A percentile compares a stretch with the other conserved stretches of the same genome.
Evolutionary conservation across 30 jellyfish, hydroid and myxozoan genomes (phyloP).

Genomic region (Mastigias papua): DNA sequence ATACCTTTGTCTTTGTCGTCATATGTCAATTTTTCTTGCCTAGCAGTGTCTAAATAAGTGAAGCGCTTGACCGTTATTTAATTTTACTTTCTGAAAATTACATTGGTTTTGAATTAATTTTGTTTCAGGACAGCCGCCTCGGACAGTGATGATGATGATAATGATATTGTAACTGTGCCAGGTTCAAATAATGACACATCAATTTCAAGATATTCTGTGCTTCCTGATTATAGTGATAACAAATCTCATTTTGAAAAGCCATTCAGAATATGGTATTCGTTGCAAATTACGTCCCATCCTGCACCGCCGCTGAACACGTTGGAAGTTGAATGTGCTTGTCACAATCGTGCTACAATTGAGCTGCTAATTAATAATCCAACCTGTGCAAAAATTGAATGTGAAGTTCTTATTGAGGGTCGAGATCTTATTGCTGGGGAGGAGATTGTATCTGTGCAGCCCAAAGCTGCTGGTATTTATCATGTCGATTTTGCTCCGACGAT

Average conservation of each 20-base stretch:
- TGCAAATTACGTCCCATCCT: slow-evolving; percentile 72
- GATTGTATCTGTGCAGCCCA: slow-evolving; percentile 54
- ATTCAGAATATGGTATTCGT: slow-evolving; percentile 87
- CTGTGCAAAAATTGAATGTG: slow-evolving; percentile 43
- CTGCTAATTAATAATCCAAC: slow-evolving; percentile 82
- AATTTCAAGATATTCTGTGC: slow-evolving; percentile 27
- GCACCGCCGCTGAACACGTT: slow-evolving; percentile 70
- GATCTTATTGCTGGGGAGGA: slow-evolving; percentile 82
- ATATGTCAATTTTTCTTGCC: no score
- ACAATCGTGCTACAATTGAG: slow-evolving; percentile 64
- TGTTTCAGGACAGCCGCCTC: neutral
- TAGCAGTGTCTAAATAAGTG: no score
- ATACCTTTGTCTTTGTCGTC: no score
- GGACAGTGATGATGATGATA: slow-evolving; percentile 92
- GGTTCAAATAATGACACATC: slow-evolving; percentile 5
- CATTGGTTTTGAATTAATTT: neutral
- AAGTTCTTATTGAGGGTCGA: slow-evolving; percentile 74
- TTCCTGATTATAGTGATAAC: slow-evolving; percentile 33
- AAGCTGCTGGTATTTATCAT: slow-evolving; percentile 72
- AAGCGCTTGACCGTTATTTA: no score
- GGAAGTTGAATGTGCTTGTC: slow-evolving; percentile 72
- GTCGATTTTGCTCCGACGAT: slow-evolving; percentile 78
- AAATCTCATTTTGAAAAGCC: slow-evolving; percentile 70
- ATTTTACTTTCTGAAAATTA: neutral
- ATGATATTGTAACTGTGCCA: slow-evolving; percentile 28